Conservation (phyloP, 2,888 invertebrate genomes). For the Tiphia femorata region DNA sequence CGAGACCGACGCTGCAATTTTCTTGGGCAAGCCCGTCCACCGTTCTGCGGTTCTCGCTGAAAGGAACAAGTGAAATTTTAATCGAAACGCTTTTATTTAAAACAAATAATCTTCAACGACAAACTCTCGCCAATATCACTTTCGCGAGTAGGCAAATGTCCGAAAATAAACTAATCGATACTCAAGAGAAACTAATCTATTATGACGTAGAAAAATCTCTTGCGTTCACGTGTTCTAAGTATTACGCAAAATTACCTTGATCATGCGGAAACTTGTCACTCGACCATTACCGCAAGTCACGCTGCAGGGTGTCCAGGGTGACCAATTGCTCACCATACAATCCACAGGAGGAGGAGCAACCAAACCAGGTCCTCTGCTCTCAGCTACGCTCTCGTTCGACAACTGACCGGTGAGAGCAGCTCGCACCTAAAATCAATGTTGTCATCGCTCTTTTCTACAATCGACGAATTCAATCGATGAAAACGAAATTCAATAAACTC, state of each 20-base stretch:
- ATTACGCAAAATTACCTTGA: constrained; percentile 72
- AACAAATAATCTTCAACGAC: too few relatives aligned
- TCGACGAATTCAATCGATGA: too few relatives aligned
- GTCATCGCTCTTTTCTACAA: too few relatives aligned
- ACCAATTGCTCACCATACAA: constrained; percentile 85
- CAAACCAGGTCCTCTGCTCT: background rate
- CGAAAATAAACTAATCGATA: too few relatives aligned
- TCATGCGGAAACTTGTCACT: constrained; percentile 75
- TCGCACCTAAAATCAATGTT: too few relatives aligned
- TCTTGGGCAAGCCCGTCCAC: constrained; percentile 76
- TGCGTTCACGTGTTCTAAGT: too few relatives aligned
- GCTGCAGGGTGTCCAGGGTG: constrained; percentile 86
- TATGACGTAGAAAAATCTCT: too few relatives aligned
- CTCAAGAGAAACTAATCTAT: too few relatives aligned
- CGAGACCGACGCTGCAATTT: constrained; percentile 73
- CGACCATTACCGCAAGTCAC: constrained; percentile 83
- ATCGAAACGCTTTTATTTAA: constrained; percentile 1
- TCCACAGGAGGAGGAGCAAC: constrained; percentile 67
- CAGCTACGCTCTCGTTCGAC: constrained; percentile 8
- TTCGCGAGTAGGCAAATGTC: too few relatives aligned
- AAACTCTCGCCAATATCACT: too few relatives aligned
- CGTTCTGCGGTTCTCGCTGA: constrained; percentile 74
- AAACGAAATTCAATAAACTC: background rate
- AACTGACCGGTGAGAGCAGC: constrained; percentile 47
- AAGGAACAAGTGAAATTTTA: too few relatives aligned